phyloP scores from a whole-genome alignment of 1,140 invertebrate genomes.

The Phenacoccus solenopsis region DNA sequence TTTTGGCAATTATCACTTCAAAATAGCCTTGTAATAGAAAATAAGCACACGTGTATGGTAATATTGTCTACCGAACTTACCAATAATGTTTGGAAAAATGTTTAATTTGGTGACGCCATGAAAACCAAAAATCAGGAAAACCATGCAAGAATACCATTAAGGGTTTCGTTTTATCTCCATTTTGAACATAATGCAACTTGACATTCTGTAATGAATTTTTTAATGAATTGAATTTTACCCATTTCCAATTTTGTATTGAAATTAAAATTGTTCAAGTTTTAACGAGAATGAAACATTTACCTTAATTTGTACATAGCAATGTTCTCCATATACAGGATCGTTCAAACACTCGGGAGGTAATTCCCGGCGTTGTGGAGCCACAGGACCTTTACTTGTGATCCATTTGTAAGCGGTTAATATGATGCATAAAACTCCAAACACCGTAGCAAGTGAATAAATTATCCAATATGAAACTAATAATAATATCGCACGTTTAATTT shows the following conservation, averaged over 20 bases:
- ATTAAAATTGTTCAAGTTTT: neutral
- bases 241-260: neutral
- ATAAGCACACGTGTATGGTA: neutral
- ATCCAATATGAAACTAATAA: neutral
- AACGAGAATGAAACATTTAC: too few species aligned
- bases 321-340: slow-evolving; percentile 28
- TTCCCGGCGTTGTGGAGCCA: slow-evolving; percentile 23
- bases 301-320: slow-evolving; percentile 30
- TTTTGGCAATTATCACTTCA: too few species aligned
- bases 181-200: slow-evolving; percentile 51
- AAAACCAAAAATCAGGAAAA: slow-evolving; percentile 58
- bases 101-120: slow-evolving; percentile 48
- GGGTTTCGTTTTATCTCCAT: slow-evolving; percentile 43
- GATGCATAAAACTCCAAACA: neutral
- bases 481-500: neutral
- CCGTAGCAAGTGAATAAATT: neutral
- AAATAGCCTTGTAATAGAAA: too few species aligned
- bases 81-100: slow-evolving; percentile 48
- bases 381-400: neutral
- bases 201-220: slow-evolving; percentile 34
- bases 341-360: slow-evolving; percentile 28
- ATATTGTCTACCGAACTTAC: slow-evolving; percentile 31
- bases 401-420: neutral
- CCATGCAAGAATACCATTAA: slow-evolving; percentile 53
- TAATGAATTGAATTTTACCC: too few species aligned